Conservation (phyloP, 2,113 vertebrate genomes). For the Phalacrocorax aristotelis region DNA sequence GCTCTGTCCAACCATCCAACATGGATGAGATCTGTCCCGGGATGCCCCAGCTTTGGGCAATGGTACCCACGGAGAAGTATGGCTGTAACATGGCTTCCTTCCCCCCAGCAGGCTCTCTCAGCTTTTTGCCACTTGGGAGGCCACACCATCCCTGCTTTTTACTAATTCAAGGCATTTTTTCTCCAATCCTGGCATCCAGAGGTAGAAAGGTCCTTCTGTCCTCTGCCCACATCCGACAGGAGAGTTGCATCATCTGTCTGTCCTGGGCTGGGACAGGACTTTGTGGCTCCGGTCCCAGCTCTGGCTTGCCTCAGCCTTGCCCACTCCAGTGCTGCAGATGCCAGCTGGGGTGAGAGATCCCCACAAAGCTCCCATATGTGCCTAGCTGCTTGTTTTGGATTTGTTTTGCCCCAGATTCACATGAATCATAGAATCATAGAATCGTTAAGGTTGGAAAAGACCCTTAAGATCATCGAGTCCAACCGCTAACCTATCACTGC, state of each 20-base stretch:
- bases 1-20: background rate
- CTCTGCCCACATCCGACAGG: background rate
- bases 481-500: too few relatives aligned
- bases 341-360: background rate
- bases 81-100: fast-evolving
- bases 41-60: background rate
- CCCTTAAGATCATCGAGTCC: too few relatives aligned
- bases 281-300: background rate
- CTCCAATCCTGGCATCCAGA: background rate
- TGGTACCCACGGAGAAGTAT: background rate
- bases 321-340: fast-evolving
- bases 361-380: background rate
- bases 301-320: background rate
- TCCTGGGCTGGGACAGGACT: background rate
- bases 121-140: background rate
- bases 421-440: too few relatives aligned
- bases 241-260: background rate
- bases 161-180: background rate
- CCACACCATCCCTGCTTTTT: background rate
- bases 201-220: background rate
- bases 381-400: background rate
- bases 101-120: background rate
- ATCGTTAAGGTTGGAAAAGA: too few relatives aligned
- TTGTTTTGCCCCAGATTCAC: background rate
- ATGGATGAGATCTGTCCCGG: fast-evolving